Percentiles rank a stretch among this genome's conserved stretches.
Evolutionary conservation across 2,888 invertebrate genomes (phyloP).

Genomic region (Poecilobothrus nobilitatus): DNA sequence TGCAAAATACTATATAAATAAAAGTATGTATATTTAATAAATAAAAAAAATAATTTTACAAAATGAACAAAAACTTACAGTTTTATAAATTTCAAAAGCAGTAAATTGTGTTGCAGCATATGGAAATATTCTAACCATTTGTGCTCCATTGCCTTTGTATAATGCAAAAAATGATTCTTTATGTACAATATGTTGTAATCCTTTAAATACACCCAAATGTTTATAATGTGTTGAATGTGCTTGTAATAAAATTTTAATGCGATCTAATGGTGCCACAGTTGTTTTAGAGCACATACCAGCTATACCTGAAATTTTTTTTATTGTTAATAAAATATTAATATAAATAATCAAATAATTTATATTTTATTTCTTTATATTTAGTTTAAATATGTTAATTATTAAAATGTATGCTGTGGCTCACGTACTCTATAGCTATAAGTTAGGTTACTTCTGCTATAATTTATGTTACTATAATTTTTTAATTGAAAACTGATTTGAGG

Average conservation of each 20-base stretch:
- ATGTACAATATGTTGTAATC: conserved; percentile 62
- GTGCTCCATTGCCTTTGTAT: conserved; percentile 86
- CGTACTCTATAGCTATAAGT: too few species aligned
- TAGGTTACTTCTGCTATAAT: too few species aligned
- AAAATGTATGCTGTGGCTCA: too few species aligned
- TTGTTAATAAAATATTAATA: too few species aligned
- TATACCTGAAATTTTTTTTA: conserved; percentile 51
- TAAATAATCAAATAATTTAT: too few species aligned
- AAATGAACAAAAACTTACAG: conserved; percentile 48
- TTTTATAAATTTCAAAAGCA: conserved; percentile 80
- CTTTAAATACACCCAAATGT: conserved; percentile 70
- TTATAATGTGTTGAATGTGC: conserved; percentile 78
- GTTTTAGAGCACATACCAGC: conserved; percentile 90
- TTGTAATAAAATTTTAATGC: conserved; percentile 83
- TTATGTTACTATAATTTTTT: too few species aligned
- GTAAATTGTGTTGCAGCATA: conserved; percentile 89
- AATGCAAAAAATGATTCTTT: conserved; percentile 69
- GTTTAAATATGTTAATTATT: too few species aligned
- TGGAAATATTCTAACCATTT: conserved; percentile 88
- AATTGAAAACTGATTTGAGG: too few species aligned
- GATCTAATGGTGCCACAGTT: conserved; percentile 78
- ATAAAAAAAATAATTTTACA: not conserved
- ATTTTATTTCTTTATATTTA: too few species aligned
- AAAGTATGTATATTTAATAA: conserved; percentile 7
- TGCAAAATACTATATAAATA: conserved; percentile 48